These are phyloP conservation scores for Silurus asotus DNA, from an alignment of 2,113 vertebrate genomes.

Conservation along the genomic window DNA sequence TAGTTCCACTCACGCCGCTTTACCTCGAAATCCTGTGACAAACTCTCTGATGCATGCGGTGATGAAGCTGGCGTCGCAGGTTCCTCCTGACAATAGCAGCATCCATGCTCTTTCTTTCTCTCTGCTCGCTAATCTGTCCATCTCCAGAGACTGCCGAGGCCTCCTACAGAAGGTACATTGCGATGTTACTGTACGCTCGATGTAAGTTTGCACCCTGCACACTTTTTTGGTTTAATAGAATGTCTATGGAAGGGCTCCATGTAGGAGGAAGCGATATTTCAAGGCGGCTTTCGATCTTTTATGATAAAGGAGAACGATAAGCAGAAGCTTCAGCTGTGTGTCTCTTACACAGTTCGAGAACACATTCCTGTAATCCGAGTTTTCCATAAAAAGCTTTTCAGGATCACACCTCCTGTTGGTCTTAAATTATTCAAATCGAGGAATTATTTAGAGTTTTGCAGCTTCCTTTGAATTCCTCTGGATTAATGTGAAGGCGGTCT, in stretches of 20 bases:
- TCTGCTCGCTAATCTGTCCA: slow-evolving; percentile 85
- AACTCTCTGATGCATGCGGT: slow-evolving; percentile 82
- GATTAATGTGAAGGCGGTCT: background rate
- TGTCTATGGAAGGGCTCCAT: background rate
- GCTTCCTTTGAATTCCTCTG: background rate
- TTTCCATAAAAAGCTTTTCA: background rate
- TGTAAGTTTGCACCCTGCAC: background rate
- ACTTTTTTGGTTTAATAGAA: too few species aligned
- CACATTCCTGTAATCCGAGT: background rate
- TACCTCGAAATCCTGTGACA: slow-evolving; percentile 64
- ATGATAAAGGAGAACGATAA: background rate
- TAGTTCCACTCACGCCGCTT: slow-evolving; percentile 63
- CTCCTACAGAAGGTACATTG: slow-evolving; percentile 86
- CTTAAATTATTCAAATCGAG: background rate
- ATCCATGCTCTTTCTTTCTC: slow-evolving; percentile 81
- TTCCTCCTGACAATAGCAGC: slow-evolving; percentile 71
- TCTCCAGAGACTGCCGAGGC: slow-evolving; percentile 88
- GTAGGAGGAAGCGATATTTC: background rate
- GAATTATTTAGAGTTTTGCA: background rate
- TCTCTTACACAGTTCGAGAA: background rate
- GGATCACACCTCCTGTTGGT: background rate
- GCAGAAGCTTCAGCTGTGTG: background rate
- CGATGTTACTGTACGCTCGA: background rate
- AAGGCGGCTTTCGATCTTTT: background rate
- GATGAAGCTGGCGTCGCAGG: slow-evolving; percentile 83